phyloP scores from a whole-genome alignment of 2,888 invertebrate species.

The Idaea straminata region DNA sequence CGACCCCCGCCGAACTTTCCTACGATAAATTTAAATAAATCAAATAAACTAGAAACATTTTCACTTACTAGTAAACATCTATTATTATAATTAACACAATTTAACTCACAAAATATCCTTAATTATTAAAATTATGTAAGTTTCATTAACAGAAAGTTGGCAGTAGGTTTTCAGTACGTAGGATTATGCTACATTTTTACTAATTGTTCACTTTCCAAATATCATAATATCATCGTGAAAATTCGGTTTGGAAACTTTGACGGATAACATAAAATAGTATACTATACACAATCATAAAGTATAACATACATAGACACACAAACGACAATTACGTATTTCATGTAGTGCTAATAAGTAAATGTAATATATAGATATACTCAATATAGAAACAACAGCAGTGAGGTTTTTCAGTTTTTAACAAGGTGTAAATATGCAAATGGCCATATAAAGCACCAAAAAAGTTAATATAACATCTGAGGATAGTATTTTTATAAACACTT shows the following conservation, averaged over 20 bases:
- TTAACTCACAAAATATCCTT: slow-evolving; percentile 69
- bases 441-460: slow-evolving; percentile 71
- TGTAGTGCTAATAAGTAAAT: slow-evolving; percentile 21
- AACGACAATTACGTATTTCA: slow-evolving; percentile 25
- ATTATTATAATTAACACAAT: slow-evolving; percentile 68
- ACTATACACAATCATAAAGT: slow-evolving; percentile 38
- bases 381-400: slow-evolving; percentile 54
- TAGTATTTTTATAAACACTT: slow-evolving; percentile 60
- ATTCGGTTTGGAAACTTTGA: slow-evolving; percentile 56
- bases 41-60: slow-evolving; percentile 71
- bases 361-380: slow-evolving; percentile 33
- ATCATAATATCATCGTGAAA: slow-evolving; percentile 64
- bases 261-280: slow-evolving; percentile 31
- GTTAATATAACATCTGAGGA: slow-evolving; percentile 60
- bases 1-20: slow-evolving; percentile 61
- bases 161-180: slow-evolving; percentile 72
- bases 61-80: slow-evolving; percentile 66
- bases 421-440: slow-evolving; percentile 70
- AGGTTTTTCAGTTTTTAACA: slow-evolving; percentile 61
- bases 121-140: slow-evolving; percentile 47
- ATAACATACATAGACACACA: slow-evolving; percentile 50
- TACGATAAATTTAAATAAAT: slow-evolving; percentile 70
- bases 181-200: slow-evolving; percentile 46
- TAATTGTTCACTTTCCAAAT: slow-evolving; percentile 48
- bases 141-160: slow-evolving; percentile 68